A percentile compares a stretch with the other conserved stretches of the same genome.
Conservation (phyloP, 2,113 vertebrate species). For the Artemisiospiza belli region DNA sequence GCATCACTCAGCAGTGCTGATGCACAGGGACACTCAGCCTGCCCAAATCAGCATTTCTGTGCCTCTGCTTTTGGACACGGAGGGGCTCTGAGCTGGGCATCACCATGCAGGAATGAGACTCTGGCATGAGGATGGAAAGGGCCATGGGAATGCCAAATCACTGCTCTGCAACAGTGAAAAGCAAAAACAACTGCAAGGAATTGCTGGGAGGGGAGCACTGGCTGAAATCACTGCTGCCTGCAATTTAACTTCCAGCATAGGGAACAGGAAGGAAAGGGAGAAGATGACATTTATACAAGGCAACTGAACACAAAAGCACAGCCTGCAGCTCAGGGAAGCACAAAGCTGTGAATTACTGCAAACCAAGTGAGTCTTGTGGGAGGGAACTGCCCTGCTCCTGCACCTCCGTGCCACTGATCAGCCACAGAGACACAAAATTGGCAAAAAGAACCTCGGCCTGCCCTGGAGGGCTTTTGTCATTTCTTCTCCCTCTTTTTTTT, state of each 20-base stretch:
- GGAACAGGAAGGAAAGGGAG: neutral
- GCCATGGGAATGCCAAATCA: neutral
- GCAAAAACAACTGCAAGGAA: neutral
- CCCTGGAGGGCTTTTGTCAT: neutral
- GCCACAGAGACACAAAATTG: accelerated
- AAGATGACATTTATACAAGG: neutral
- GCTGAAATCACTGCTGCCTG: neutral
- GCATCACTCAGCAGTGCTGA: neutral
- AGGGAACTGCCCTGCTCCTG: neutral
- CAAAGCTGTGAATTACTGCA: neutral
- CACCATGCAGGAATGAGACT: neutral
- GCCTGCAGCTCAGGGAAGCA: neutral
- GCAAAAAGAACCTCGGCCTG: neutral
- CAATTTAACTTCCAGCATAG: neutral
- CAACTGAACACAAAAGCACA: neutral
- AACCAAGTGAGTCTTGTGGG: neutral
- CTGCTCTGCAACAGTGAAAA: neutral
- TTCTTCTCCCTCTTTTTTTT: neutral
- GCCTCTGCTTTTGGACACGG: neutral
- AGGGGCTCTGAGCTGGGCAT: neutral
- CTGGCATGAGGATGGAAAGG: neutral
- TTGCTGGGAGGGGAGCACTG: neutral
- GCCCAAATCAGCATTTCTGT: neutral
- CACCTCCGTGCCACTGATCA: neutral
- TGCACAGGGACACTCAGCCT: neutral